Base-by-base conservation (phyloP, 2,113 vertebrate genomes). In the Hypocryptadius cinnamomeus region DNA sequence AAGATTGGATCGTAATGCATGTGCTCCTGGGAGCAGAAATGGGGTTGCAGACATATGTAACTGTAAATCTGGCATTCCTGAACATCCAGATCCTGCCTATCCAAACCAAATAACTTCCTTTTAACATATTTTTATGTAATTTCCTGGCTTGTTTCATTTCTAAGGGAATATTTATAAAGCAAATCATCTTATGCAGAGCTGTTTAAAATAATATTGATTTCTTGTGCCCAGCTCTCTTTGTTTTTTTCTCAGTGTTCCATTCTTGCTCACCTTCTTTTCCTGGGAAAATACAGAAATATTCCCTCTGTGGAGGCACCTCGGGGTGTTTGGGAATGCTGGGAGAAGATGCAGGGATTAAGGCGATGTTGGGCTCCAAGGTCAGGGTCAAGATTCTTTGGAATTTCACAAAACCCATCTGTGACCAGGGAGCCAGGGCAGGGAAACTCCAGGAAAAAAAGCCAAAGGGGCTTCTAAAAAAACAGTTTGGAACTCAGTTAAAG, bases 121-220 rank as follows among this genome's bases (percentile, higher is more conserved):
- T 92, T 59, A 91, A 30, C 85, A 78, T 85, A 61, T 77, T 93
- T 95, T 87, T 65, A 45, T 87, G 85, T 17, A 42, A 80, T 96
- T 95, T 95, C 94, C 94, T 89, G 82, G 64, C 89, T 94, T 94
- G 14, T 69, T 93, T 77, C 65, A 78, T 93, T 91, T 91, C 87
- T 93, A 56, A 93, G 91, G 87, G 93, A 78, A 85, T 93, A 69
- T 79, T 91, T 72, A 20, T 61, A 59, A 89, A 91, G 9, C 42
- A 82, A 92, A 64, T 48, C 15, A 24, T 11, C 35, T 50, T 50
- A 47, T 3, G 40, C 16, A 50, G 27, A 71, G 53, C 48, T 76
- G 54, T 57, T 33, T 37, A 13, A 72, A 89, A 69, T 33, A 51
- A 60, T 21, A 24, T 5, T 1, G 50, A 37, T 65, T 91, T 56